Evolutionary conservation across 64 coral and sea anemone species (phyloP).

Genomic region (Pocillopora damicornis): DNA sequence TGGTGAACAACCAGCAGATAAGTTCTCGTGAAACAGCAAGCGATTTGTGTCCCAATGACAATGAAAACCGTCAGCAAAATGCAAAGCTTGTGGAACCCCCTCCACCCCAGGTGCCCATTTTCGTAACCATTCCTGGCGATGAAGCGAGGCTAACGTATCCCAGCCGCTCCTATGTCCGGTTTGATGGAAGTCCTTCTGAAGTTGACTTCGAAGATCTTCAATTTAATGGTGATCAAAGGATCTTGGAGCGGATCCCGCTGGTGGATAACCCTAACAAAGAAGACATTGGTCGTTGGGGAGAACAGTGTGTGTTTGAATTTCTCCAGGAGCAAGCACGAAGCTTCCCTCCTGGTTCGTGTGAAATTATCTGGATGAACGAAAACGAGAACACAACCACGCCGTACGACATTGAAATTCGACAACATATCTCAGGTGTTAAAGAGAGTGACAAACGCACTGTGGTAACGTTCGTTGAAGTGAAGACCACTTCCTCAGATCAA

Average conservation of each 20-base stretch:
- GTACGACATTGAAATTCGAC: constrained; percentile 47
- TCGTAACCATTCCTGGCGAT: not conserved
- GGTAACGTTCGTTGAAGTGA: constrained; percentile 50
- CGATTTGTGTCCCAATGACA: not conserved
- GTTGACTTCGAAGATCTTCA: constrained; percentile 52
- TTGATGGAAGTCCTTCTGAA: not conserved
- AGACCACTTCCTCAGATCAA: constrained; percentile 54
- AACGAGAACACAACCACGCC: constrained; percentile 26
- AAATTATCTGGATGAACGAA: constrained; percentile 62
- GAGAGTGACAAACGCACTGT: not conserved
- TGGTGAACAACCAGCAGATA: not conserved
- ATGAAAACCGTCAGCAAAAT: not conserved
- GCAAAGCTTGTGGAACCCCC: not conserved
- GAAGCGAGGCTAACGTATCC: not conserved
- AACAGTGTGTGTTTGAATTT: constrained; percentile 48
- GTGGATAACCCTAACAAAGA: constrained; percentile 28
- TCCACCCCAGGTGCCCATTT: not conserved
- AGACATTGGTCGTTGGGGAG: constrained; percentile 63
- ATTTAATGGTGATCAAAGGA: not conserved
- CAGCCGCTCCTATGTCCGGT: not conserved
- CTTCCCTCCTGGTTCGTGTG: not conserved
- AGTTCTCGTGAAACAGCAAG: not conserved
- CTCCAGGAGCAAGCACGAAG: constrained; percentile 19
- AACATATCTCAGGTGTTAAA: not conserved
- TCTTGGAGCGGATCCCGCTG: not conserved